Percentiles rank a stretch among this genome's conserved stretches.
These are phyloP conservation scores for Crepidodera aurea DNA, from an alignment of 2,888 invertebrate genomes.

Conservation along the genomic window DNA sequence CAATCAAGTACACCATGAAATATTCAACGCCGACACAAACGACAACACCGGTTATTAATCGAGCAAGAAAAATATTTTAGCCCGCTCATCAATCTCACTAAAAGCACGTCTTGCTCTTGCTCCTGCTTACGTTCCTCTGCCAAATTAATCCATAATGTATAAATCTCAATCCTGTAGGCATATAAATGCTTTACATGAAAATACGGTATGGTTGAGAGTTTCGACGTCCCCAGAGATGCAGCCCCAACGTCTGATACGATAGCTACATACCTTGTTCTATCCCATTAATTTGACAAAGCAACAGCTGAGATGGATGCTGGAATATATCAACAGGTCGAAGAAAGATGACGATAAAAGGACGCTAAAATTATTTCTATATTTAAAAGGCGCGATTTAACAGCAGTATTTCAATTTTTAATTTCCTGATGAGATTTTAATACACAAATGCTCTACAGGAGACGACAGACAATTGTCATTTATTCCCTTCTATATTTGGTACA, in stretches of 20 bases:
- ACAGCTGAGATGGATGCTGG: constrained; percentile 29
- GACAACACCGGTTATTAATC: constrained; percentile 25
- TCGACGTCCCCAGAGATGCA: constrained; percentile 17
- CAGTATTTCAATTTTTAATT: too few relatives aligned
- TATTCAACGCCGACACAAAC: constrained; percentile 14
- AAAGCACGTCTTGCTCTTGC: constrained; percentile 29
- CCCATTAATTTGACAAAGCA: constrained; percentile 39
- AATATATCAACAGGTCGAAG: constrained; percentile 38
- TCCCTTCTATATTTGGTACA: too few relatives aligned
- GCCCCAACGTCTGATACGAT: constrained; percentile 14
- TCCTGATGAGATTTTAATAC: too few relatives aligned
- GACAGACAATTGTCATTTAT: too few relatives aligned
- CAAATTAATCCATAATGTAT: constrained; percentile 37
- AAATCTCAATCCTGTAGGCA: constrained; percentile 30
- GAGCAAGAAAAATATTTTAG: constrained; percentile 26
- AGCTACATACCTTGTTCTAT: constrained; percentile 32
- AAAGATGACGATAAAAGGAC: neutral
- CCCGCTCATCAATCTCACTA: constrained; percentile 35
- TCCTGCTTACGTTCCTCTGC: constrained; percentile 11
- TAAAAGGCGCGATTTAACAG: too few relatives aligned
- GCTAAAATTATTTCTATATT: neutral
- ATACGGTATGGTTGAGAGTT: constrained; percentile 16
- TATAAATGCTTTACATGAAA: constrained; percentile 29
- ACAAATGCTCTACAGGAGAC: too few relatives aligned
- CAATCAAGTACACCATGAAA: constrained; percentile 16